Percentiles rank a stretch among this genome's conserved stretches.
Evolutionary conservation across 2,797 vertebrate species (phyloP).

Genomic region (Enteromius treurensis): DNA sequence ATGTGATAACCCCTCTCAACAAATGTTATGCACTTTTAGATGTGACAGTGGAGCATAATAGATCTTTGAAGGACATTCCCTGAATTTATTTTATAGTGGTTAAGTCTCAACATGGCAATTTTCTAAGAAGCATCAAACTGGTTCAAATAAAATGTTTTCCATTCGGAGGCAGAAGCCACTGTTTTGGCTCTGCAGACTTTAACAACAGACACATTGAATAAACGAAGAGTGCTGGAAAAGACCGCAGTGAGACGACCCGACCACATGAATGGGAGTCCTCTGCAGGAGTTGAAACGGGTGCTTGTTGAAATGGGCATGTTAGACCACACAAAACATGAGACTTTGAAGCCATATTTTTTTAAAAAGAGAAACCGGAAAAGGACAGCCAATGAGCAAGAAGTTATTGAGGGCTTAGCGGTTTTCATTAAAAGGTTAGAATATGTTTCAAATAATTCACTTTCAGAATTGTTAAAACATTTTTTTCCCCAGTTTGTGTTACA

Average conservation of each 20-base stretch:
- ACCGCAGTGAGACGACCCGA: constrained; percentile 46
- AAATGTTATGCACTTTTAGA: background rate
- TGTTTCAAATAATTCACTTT: background rate
- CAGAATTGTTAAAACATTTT: background rate
- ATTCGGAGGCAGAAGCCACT: constrained; percentile 52
- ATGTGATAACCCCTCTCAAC: background rate
- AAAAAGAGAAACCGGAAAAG: constrained; percentile 11
- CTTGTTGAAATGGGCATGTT: constrained; percentile 41
- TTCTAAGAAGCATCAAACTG: constrained; percentile 25
- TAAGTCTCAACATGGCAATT: constrained; percentile 24
- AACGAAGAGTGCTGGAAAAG: constrained; percentile 44
- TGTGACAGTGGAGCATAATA: background rate
- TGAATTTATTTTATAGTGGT: constrained; percentile 4
- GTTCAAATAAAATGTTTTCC: constrained; percentile 52
- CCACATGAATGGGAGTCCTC: constrained; percentile 57
- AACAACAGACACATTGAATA: constrained; percentile 60
- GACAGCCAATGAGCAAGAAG: background rate
- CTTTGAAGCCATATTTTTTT: constrained; percentile 36
- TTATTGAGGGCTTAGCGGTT: background rate
- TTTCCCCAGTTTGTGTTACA: constrained; percentile 19
- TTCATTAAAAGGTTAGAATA: background rate
- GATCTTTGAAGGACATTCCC: background rate
- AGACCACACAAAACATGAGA: constrained; percentile 53
- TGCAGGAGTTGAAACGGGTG: constrained; percentile 31
- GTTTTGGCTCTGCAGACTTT: constrained; percentile 34